Evolutionary conservation across 2,797 vertebrate species (phyloP).

Genomic region (Erpetoichthys calabaricus): DNA sequence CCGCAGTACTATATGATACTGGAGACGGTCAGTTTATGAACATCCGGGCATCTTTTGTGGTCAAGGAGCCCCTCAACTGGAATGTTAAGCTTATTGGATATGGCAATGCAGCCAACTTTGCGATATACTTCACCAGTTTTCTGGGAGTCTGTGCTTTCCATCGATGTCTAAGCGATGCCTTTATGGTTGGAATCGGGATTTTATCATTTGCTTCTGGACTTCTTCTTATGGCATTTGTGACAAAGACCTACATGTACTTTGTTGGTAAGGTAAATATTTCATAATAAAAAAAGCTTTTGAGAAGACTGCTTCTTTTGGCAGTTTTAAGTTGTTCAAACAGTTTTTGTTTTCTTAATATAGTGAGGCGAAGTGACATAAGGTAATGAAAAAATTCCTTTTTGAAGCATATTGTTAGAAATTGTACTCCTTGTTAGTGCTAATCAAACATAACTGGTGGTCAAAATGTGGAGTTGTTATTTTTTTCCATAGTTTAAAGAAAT

Average conservation of each 20-base stretch:
- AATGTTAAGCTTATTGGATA: constrained; percentile 67
- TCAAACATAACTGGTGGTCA: too few species aligned
- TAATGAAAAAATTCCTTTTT: too few species aligned
- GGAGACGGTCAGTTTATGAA: constrained; percentile 41
- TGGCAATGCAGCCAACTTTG: constrained; percentile 65
- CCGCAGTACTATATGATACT: constrained; percentile 45
- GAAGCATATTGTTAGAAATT: too few species aligned
- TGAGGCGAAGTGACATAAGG: too few species aligned
- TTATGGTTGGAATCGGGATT: constrained; percentile 74
- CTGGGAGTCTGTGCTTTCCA: constrained; percentile 69
- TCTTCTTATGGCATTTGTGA: constrained; percentile 75
- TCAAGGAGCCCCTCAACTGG: constrained; percentile 74
- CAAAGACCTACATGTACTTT: constrained; percentile 63
- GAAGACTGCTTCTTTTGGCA: too few species aligned
- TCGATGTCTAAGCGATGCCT: constrained; percentile 51
- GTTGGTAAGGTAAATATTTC: constrained; percentile 52
- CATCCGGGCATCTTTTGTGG: constrained; percentile 43
- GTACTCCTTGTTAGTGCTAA: too few species aligned
- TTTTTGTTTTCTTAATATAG: too few species aligned
- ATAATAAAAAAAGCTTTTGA: constrained; percentile 14
- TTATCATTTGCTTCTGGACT: constrained; percentile 68
- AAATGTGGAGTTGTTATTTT: too few species aligned
- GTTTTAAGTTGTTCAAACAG: constrained; percentile 19
- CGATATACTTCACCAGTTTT: constrained; percentile 80
- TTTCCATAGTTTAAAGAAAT: too few species aligned